Evolutionary conservation across 1,140 invertebrate species (phyloP), one percentile per base, ranked within the genome.

Genomic region (Pseudomyrmex cubaensis): DNA sequence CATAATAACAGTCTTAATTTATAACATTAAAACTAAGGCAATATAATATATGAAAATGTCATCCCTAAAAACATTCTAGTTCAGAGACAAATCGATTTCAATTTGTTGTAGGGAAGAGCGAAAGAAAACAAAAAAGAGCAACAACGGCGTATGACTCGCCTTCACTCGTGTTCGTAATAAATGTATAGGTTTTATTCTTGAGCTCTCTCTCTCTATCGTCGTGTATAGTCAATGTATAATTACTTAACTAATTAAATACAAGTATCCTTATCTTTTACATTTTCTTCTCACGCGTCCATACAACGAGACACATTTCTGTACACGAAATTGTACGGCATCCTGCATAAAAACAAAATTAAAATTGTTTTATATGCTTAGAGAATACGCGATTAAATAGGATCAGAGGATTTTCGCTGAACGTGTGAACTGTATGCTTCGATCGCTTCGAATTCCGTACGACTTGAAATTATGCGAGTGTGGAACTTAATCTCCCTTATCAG

Each of bases 201-300:
- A 90, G 76, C 84, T 4, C 35, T 35, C 35, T 35, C 35, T 35
- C 35, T 35, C 35, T 90, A 77, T 83, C 74, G 83, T 90, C 64
- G 56, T 87, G 73, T 90, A 82, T 90, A 92, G 89, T 86, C 84
- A 92, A 90, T 88, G 88, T 92, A 91, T 88, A 77, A 90, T 90
- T 90, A 83, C 80, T 90, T 89, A 90, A 90, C 85, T 90, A 88
- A 87, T 88, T 92, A 91, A 90, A 92, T 92, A 92, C 89, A 92
- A 90, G 80, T 88, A 85, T 67, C 76, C 25, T 44, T 44, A 22
- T 2, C 66, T 64, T 82, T 67, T 20, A 63, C 7, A 61, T 46
- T 57, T 35, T 35, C 35, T 35, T 35, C 35, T 35, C 35, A 35
- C 73, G 46, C 46, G 61, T 35, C 22, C 54, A 35, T 7, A 57